These are phyloP conservation scores for Ethmia dodecea DNA, from an alignment of 2,888 invertebrate genomes.

Conservation along the genomic window DNA sequence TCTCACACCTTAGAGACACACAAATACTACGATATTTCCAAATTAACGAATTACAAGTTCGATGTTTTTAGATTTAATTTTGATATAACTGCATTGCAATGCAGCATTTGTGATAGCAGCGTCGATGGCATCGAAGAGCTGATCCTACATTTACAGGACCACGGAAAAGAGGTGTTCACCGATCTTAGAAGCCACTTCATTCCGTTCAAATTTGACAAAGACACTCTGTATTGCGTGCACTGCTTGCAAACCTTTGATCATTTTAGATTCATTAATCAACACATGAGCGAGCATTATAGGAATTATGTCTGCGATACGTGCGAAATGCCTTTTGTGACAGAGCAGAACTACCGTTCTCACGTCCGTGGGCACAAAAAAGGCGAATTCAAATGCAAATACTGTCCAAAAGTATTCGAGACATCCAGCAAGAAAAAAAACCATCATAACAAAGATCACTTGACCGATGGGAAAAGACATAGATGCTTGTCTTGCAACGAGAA, in stretches of 20 bases:
- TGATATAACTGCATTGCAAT: background rate
- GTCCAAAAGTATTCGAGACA: constrained; percentile 49
- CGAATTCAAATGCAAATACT: constrained; percentile 38
- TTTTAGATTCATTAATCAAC: constrained; percentile 25
- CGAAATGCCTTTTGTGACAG: constrained; percentile 33
- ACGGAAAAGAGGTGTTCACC: background rate
- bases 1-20: constrained; percentile 32
- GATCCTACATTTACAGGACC: background rate
- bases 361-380: constrained; percentile 32
- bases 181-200: constrained; percentile 34
- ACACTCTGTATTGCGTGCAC: constrained; percentile 22
- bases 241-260: constrained; percentile 19
- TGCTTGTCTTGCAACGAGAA: constrained; percentile 34
- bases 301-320: constrained; percentile 35
- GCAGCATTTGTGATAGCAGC: background rate
- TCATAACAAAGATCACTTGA: constrained; percentile 48
- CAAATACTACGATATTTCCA: constrained; percentile 20
- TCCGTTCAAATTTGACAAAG: constrained; percentile 36
- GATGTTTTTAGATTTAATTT: background rate
- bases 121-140: background rate
- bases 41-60: background rate
- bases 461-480: constrained; percentile 21
- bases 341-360: constrained; percentile 19
- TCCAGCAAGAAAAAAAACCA: constrained; percentile 49
- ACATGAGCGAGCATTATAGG: constrained; percentile 40